Conservation (phyloP, 2,113 vertebrate species). For the Talpa occidentalis region DNA sequence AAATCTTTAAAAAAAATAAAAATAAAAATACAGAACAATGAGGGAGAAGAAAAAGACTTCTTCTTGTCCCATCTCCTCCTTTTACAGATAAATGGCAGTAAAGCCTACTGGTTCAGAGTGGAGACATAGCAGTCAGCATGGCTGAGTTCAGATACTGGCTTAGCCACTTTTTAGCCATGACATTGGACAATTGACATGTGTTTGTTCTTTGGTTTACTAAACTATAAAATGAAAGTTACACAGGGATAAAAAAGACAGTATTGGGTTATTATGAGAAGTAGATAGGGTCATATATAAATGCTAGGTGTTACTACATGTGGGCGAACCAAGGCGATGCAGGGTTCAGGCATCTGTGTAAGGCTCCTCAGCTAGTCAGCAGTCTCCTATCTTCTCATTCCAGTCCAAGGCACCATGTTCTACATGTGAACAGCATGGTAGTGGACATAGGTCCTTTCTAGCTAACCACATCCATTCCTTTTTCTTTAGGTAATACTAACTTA, state of each 20-base stretch:
- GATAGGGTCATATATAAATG: background rate
- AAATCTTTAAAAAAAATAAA: too few species aligned
- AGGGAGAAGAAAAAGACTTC: background rate
- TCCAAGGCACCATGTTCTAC: background rate
- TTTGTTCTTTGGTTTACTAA: conserved; percentile 7
- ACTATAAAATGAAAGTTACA: background rate
- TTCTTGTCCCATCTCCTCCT: background rate
- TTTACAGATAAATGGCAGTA: background rate
- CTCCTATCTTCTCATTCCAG: background rate
- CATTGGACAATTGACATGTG: background rate
- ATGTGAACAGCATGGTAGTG: background rate
- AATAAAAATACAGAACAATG: background rate
- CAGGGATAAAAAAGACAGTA: background rate
- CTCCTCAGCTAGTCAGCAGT: background rate
- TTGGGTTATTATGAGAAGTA: background rate
- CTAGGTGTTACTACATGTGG: background rate
- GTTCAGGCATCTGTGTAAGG: background rate
- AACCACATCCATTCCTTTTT: background rate
- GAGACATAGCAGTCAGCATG: background rate
- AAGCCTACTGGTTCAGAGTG: background rate
- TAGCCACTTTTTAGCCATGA: background rate
- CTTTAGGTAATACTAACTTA: background rate
- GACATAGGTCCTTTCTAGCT: background rate
- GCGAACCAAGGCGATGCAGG: background rate
- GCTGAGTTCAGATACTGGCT: background rate